Conservation (phyloP, 2,797 vertebrate species). For the Mionectes olivaceus region DNA sequence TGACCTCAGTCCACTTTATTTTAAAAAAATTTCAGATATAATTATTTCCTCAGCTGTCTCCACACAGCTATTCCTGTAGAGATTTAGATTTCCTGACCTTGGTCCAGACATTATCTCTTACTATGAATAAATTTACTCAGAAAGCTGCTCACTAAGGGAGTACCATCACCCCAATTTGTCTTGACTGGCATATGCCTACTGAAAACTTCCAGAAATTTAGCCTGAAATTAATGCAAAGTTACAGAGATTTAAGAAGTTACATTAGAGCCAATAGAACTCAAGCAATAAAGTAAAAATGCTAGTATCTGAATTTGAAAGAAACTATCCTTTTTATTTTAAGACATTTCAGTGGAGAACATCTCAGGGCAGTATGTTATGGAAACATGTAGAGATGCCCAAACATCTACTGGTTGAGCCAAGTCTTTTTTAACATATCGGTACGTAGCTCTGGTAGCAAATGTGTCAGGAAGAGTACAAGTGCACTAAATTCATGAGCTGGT, state of each 20-base stretch:
- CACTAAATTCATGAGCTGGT: neutral
- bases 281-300: neutral
- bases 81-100: constrained; percentile 72
- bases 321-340: neutral
- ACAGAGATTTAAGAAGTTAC: neutral
- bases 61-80: constrained; percentile 44
- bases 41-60: constrained; percentile 73
- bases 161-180: constrained; percentile 58
- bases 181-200: constrained; percentile 60
- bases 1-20: constrained; percentile 49
- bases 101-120: constrained; percentile 60
- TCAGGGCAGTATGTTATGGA: neutral
- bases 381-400: neutral
- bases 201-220: constrained; percentile 58
- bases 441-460: neutral
- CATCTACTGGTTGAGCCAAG: neutral
- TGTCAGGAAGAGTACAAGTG: neutral
- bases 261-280: neutral
- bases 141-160: constrained; percentile 56
- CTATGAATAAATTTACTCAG: constrained; percentile 72
- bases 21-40: constrained; percentile 26
- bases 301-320: neutral
- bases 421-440: neutral
- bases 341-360: neutral
- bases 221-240: constrained; percentile 39